Conservation (phyloP, 2,113 vertebrate genomes). For the Psilopogon haemacephalus region DNA sequence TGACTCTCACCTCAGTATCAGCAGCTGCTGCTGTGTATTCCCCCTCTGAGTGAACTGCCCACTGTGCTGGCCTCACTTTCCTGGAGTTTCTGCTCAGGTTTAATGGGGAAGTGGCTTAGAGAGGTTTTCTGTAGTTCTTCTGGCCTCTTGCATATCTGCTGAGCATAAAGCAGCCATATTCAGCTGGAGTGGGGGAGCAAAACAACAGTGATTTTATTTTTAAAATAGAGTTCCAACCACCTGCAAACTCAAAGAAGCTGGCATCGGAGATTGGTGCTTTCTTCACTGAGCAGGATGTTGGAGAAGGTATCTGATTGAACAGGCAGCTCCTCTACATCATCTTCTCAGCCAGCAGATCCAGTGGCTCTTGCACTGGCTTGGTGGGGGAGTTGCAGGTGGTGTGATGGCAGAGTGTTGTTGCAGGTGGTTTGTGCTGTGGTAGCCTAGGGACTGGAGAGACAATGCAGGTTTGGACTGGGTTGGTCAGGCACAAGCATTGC, state of each 20-base stretch:
- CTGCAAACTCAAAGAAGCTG: background rate
- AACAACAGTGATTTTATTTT: background rate
- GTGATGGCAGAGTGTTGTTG: background rate
- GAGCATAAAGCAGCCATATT: background rate
- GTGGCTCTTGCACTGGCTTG: background rate
- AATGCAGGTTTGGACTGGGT: background rate
- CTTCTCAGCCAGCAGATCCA: background rate
- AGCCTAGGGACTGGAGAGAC: background rate
- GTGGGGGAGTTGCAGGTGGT: rapidly evolving
- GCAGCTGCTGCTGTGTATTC: background rate
- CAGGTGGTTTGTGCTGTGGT: too few relatives aligned
- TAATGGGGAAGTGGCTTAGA: background rate
- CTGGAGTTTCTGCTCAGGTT: background rate
- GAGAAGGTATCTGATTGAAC: background rate
- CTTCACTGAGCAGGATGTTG: background rate
- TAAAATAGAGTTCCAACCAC: background rate
- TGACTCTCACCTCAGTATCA: background rate
- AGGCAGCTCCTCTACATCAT: background rate
- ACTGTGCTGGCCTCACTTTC: background rate
- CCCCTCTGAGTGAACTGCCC: background rate
- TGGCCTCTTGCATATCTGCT: background rate
- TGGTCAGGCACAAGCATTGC: background rate
- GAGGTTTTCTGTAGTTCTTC: background rate
- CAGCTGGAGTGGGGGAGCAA: background rate
- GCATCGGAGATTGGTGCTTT: background rate